Base-by-base conservation (phyloP, 2,797 vertebrate species). In the Moxostoma hubbsi region DNA sequence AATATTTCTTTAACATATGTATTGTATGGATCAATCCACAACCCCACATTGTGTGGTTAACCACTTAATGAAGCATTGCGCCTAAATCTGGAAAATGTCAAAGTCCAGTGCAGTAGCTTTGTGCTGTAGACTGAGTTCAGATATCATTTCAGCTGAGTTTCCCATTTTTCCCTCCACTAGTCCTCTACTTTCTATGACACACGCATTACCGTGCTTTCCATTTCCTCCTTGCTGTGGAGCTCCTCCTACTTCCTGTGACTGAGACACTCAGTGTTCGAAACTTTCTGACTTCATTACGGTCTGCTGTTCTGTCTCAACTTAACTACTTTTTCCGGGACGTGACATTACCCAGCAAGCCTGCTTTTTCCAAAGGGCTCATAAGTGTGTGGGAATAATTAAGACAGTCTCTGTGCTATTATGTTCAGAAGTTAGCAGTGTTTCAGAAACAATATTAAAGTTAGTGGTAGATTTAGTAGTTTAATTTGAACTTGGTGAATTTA, bases 241-340 rank as follows among this genome's bases (percentile, higher is more conserved):
- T 68, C 57, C 73, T 70, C 73, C 79, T 81, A 54, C 79, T 76
- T 81, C 79, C 79, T 81, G 10, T 70, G 58, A 62, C 49, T 43
- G 72, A 16, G 8, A 43, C 72, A 57, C 72, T 81, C 66, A 63
- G 57, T 54, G n/a, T 55, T 65, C 7, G 7, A 64, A 10, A 75
- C 79, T 80, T 80, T 64, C 72, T 75, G 71, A 67, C 57, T 18
- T 16, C 4, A 36, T 36, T 36, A 9, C 0, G 18, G 49, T 53
- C 49, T 53, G 43, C 51, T 16, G 55, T 5, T 61, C 18, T 18
- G 7, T 51, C 55, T 58, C 55, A 15, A 54, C 69, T 59, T 45
- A 11, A 57, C 36, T 15, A 8, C 5, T 49, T 53, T 62, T 59
- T 54, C 45, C 10, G 13, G 46, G 11, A 74, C 53, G 15, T 46